Conservation (phyloP, 2,113 vertebrate genomes). For the Labeo rohita region DNA sequence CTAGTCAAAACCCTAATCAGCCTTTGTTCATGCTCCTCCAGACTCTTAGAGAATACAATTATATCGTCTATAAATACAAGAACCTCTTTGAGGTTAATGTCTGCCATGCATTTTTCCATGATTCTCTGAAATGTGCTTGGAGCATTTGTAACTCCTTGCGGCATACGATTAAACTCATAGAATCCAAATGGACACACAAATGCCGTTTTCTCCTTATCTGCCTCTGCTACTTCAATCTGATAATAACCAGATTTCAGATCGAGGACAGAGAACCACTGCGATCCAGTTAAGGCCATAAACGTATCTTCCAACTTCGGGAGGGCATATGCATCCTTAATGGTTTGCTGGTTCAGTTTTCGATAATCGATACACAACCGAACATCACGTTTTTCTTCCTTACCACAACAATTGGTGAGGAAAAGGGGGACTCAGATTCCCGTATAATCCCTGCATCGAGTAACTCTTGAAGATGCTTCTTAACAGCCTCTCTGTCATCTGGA, state of each 20-base stretch:
- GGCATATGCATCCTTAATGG: neutral
- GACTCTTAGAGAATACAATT: neutral
- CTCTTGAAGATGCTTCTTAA: neutral
- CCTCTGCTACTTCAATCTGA: neutral
- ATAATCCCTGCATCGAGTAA: no score
- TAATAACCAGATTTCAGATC: no score
- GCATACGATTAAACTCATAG: neutral
- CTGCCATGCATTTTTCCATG: neutral
- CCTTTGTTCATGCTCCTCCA: neutral
- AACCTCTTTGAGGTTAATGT: neutral
- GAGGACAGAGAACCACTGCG: no score
- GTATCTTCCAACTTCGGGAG: neutral
- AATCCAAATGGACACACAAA: neutral
- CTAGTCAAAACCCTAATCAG: neutral
- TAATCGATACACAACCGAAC: neutral
- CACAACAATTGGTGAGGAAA: neutral
- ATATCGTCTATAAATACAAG: neutral
- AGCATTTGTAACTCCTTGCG: neutral
- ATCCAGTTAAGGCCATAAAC: neutral
- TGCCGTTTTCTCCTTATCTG: neutral
- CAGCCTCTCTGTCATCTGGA: neutral
- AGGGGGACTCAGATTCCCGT: neutral
- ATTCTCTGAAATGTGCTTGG: neutral
- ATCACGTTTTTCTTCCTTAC: neutral
- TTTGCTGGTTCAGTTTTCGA: neutral